These are phyloP conservation scores for Laticauda laticaudata DNA, from an alignment of 2,113 vertebrate genomes.

Conservation along the genomic window DNA sequence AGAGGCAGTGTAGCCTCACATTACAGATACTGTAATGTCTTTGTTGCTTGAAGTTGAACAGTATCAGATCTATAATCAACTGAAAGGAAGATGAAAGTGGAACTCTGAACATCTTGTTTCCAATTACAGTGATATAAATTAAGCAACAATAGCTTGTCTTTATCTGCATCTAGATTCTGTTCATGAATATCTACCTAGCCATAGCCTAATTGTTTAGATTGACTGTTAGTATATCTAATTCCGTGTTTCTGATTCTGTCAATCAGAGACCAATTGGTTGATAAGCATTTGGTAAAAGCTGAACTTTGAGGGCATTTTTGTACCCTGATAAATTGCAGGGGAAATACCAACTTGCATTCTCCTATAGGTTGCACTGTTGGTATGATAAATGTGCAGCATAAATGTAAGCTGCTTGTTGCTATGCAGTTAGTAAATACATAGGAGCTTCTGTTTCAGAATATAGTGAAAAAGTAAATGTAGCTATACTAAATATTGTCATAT, in stretches of 20 bases:
- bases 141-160: neutral
- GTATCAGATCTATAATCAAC: neutral
- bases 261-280: neutral
- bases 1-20: neutral
- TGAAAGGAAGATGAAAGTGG: neutral
- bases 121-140: neutral
- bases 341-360: neutral
- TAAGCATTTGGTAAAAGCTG: neutral
- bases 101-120: neutral
- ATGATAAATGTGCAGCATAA: neutral
- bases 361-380: neutral
- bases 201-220: neutral
- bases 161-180: neutral
- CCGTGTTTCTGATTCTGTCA: neutral
- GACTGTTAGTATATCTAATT: neutral
- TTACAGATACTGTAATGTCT: neutral
- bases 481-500: neutral
- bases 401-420: neutral
- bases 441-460: neutral
- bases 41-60: neutral
- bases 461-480: neutral
- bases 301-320: neutral
- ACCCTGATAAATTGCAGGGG: neutral
- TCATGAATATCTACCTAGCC: neutral
- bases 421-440: neutral